Base-by-base conservation (phyloP, 2,888 invertebrate species). In the Dendrolimus pini region DNA sequence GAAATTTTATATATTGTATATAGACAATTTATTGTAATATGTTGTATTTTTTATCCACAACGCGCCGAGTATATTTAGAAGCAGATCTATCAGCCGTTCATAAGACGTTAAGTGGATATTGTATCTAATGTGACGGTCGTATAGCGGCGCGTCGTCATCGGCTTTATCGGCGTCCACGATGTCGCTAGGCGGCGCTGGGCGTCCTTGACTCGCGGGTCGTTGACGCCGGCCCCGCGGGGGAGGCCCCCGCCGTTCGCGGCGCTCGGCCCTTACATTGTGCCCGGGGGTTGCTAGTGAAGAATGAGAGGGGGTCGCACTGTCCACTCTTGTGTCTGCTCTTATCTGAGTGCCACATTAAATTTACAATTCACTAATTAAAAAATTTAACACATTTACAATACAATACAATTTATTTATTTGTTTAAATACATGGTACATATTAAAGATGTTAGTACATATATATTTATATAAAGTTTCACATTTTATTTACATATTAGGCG, bases 201-300 rank as follows among this genome's bases (percentile, higher is more conserved):
- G 84, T 82, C 84, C 84, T 85, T 84, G 84, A 83, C 80, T 75
- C 72, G 68, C 69, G 74, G 83, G 83, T 84, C 84, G 80, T 84
- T 84, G 83, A 82, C 83, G 80, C 77, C 74, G 80, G 77, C 80
- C 81, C 80, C 78, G 77, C 70, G 75, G 78, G 78, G 77, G 74
- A 68, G 72, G 71, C 71, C 71, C 67, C 62, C 61, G 64, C 58
- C 61, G 54, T 52, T 64, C 65, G 63, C 65, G 63, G 61, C 63
- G 58, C 56, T 68, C 75, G 80, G 75, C 75, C 79, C 80, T 47
- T 80, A 78, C 77, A 78, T 81, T 80, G 81, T 81, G 77, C 81
- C 80, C 83, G 79, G 79, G 81, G 80, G 81, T 6, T 47, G 12
- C 47, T 12, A 10, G 47, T 47, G 47, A 47, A 30, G 3, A 30